Evolutionary conservation across 2,113 vertebrate genomes (phyloP), one percentile per base, ranked within the genome.

Genomic region (Pluvianellus socialis): DNA sequence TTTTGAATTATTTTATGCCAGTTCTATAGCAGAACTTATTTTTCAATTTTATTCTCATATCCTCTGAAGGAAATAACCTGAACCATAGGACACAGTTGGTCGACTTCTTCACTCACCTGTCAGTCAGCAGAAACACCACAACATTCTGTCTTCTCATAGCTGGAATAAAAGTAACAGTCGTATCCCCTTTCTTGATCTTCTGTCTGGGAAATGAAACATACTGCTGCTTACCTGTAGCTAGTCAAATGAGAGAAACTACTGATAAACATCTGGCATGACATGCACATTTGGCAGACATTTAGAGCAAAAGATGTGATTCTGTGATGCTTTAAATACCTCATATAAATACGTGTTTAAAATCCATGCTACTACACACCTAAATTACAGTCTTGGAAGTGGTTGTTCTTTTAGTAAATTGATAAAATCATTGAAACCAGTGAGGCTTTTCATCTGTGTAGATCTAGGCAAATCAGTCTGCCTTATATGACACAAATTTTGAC

Each of bases 21-120:
- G 85, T 72, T 85, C 35, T 85, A 38, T 62, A 66, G 40, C 28
- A 85, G 62, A 91, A 72, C 61, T 68, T 89, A 87, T 85, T 87
- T 94, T 93, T 92, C 89, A 94, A 92, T 95, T 95, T 90, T 92
- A 92, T 85, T 87, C 45, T 86, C 28, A 70, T 92, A 58, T 53
- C 88, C 38, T 82, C 55, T 91, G 82, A 88, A 83, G 75, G 65
- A 89, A 94, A 92, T 76, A 87, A 79, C 68, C 56, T 90, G 70
- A 92, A 68, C 65, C 67, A 82, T 18, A 90, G n/a, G 80, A 94
- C 76, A 87, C 76, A 92, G 88, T 32, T 81, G 79, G 68, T 66
- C 3, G 11, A 89, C 50, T 92, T 92, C 70, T 85, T 94, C 80
- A 94, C 80, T 95, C 74, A 90, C 81, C 74, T 91, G 87, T 91